A percentile compares a stretch with the other conserved stretches of the same genome.
Conservation (phyloP, 2,888 invertebrate genomes). For the Deroplatys truncata region DNA sequence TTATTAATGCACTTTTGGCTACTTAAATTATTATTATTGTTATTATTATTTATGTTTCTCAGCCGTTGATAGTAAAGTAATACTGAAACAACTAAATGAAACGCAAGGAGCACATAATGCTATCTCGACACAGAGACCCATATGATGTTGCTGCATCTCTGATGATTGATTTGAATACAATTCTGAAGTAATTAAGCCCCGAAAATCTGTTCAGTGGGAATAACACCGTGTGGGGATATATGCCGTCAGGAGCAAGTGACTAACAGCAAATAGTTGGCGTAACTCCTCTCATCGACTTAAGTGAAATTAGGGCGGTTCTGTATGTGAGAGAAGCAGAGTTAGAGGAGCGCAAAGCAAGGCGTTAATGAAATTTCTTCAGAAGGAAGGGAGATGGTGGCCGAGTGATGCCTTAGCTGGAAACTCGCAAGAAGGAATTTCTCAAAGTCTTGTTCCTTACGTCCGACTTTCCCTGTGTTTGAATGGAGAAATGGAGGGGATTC, state of each 20-base stretch:
- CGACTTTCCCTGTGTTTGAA: not conserved
- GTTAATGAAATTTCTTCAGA: constrained; percentile 28
- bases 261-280: not conserved
- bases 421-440: not conserved
- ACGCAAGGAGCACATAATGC: too few relatives aligned
- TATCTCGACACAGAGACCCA: too few relatives aligned
- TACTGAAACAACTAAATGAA: too few relatives aligned
- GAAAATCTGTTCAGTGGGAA: not conserved
- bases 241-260: not conserved
- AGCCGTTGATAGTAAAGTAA: too few relatives aligned
- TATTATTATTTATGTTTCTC: too few relatives aligned
- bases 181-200: too few relatives aligned
- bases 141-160: too few relatives aligned
- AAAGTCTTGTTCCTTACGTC: not conserved
- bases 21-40: too few relatives aligned
- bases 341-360: not conserved
- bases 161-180: too few relatives aligned
- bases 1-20: too few relatives aligned
- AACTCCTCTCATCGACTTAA: not conserved
- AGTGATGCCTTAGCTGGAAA: not conserved
- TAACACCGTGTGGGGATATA: not conserved
- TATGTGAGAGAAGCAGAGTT: not conserved
- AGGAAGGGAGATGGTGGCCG: not conserved
- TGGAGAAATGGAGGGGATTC: not conserved
- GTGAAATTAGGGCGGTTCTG: not conserved